These are phyloP conservation scores for Microcaecilia unicolor DNA, from an alignment of 2,797 vertebrate species.

Conservation along the genomic window DNA sequence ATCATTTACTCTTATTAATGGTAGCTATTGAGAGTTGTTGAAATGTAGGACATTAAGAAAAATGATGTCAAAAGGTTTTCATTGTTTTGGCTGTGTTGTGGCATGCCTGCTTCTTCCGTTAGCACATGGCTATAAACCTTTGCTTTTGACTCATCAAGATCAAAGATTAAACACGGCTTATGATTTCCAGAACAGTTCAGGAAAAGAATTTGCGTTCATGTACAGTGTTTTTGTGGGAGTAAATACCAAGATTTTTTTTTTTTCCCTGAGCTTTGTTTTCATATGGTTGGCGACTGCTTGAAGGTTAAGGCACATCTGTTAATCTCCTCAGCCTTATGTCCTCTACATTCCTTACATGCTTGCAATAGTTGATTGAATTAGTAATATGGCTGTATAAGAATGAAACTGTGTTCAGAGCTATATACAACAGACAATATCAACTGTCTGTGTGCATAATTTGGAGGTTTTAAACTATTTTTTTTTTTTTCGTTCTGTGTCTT, in stretches of 20 bases:
- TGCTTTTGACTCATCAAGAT: slow-evolving; percentile 4
- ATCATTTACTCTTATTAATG: too few relatives aligned
- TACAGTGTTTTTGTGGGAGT: slow-evolving; percentile 38
- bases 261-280: slow-evolving; percentile 54
- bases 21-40: too few relatives aligned
- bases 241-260: slow-evolving; percentile 52
- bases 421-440: slow-evolving; percentile 14
- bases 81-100: too few relatives aligned
- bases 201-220: slow-evolving; percentile 6
- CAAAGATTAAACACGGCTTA: slow-evolving; percentile 17
- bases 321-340: too few relatives aligned
- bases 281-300: slow-evolving; percentile 41
- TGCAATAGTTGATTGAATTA: slow-evolving; percentile 53
- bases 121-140: neutral
- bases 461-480: slow-evolving; percentile 15
- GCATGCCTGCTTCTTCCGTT: too few relatives aligned
- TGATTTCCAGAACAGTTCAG: slow-evolving; percentile 4
- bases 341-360: slow-evolving; percentile 66
- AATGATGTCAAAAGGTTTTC: too few relatives aligned
- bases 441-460: slow-evolving; percentile 17
- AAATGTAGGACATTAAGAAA: too few relatives aligned
- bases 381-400: slow-evolving; percentile 51
- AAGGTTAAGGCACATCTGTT: slow-evolving; percentile 40
- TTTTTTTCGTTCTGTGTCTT: slow-evolving; percentile 10
- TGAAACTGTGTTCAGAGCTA: slow-evolving; percentile 31